Evolutionary conservation across 2,113 vertebrate species (phyloP), one percentile per base, ranked within the genome.

Genomic region (Rhagologus leucostigma): DNA sequence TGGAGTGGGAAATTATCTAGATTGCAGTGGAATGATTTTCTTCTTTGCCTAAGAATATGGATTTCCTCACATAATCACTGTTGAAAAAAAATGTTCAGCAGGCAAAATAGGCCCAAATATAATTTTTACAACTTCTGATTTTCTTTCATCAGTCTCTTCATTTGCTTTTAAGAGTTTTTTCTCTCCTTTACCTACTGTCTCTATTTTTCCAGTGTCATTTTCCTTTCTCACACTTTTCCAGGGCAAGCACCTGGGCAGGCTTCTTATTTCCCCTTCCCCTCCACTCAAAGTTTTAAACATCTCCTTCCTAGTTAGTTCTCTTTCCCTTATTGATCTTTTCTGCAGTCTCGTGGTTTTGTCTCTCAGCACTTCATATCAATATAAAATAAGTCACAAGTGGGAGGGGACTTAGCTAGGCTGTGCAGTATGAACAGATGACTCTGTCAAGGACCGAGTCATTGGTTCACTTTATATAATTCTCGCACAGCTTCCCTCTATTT

Each of bases 1-100:
- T 49, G 52, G 84, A 90, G 88, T 92, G 86, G 75, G 92, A 84
- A 64, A 95, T 96, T 95, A 86, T 89, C 90, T 82, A 87, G 53
- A 84, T 86, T 79, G 80, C 85, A 56, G 53, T 39, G 32, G 84
- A 89, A 92, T 75, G 24, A 81, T 93, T 93, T 91, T 78, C 37
- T 62, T 70, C 82, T 90, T 89, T 92, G 57, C 85, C 90, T 90
- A 86, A 88, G 49, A 84, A 78, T 86, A 93, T 69, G 32, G 78
- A 96, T 96, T 87, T 39, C 76, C 49, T 87, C 47, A 33, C 70
- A 60, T 14, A 39, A 46, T 93, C 50, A 75, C 27, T 77, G 30
- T 24, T 69, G 69, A 82, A 87, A 84, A 78, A 75, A 70, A 59
- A 57, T 6, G 3, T 84, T 93, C 52, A 90, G 47, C n/a, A 50